A percentile compares a stretch with the other conserved stretches of the same genome.
These are phyloP conservation scores for Holacanthus passer DNA, from an alignment of 2,113 vertebrate genomes.

Conservation along the genomic window DNA sequence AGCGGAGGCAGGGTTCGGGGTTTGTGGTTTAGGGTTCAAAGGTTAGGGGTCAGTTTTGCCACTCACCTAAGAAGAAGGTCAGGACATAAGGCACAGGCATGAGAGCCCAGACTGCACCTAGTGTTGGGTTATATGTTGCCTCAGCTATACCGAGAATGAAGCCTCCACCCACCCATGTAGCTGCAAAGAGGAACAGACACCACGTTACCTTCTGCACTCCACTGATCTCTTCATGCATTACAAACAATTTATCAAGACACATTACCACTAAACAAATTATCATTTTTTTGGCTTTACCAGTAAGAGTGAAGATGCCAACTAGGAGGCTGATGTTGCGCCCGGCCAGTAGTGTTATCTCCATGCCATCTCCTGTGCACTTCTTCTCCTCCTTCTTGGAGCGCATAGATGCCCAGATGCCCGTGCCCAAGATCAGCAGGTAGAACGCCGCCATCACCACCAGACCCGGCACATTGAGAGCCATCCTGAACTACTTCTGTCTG, in stretches of 20 bases:
- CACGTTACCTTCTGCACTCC: not conserved
- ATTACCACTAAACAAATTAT: too few species aligned
- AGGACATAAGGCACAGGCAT: conserved; percentile 87
- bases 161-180: conserved; percentile 90
- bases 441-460: conserved; percentile 84
- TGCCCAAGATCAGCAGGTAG: conserved; percentile 84
- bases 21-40: not conserved
- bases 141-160: conserved; percentile 90
- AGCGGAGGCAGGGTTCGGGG: not conserved
- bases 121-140: conserved; percentile 86
- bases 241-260: not conserved
- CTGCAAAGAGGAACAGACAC: conserved; percentile 71
- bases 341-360: conserved; percentile 87
- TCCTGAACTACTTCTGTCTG: conserved; percentile 26
- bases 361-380: conserved; percentile 77
- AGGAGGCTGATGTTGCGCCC: conserved; percentile 85
- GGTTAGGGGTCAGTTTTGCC: not conserved
- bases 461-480: conserved; percentile 77
- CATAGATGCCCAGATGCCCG: conserved; percentile 88
- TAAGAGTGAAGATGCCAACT: conserved; percentile 85
- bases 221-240: not conserved
- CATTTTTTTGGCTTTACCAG: conserved; percentile 56
- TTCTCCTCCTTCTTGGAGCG: conserved; percentile 85
- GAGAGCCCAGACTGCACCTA: conserved; percentile 87
- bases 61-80: conserved; percentile 88